phyloP scores from a whole-genome alignment of 2,113 vertebrate species.

The Erythrocercus mccallii region DNA sequence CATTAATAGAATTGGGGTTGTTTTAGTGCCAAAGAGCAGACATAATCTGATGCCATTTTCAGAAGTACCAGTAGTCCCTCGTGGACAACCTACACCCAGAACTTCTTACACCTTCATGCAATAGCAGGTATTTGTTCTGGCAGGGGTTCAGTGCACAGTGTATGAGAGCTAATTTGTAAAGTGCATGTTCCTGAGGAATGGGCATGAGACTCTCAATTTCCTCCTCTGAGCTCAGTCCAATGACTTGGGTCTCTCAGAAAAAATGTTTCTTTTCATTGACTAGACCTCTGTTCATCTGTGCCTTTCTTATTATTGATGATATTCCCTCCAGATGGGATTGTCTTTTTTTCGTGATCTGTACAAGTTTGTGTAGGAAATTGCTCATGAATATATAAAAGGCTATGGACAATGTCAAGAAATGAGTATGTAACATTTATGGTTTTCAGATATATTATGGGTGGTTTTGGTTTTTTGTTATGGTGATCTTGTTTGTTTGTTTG shows the following conservation, averaged over 20 bases:
- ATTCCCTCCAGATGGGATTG: background rate
- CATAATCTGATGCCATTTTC: background rate
- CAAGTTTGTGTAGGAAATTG: background rate
- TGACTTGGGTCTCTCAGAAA: background rate
- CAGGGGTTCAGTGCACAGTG: background rate
- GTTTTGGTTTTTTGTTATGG: background rate
- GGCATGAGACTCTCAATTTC: rapidly evolving
- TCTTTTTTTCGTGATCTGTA: background rate
- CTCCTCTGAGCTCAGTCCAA: background rate
- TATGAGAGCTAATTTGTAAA: background rate
- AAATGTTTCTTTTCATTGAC: background rate
- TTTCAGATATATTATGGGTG: background rate
- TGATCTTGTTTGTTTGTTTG: background rate
- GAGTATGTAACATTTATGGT: background rate
- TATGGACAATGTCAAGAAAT: background rate
- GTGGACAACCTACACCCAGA: background rate
- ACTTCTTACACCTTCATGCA: background rate
- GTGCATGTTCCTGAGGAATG: background rate
- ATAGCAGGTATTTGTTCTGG: background rate
- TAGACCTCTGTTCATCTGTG: background rate
- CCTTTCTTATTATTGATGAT: background rate
- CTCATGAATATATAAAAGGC: background rate
- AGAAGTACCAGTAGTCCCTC: background rate
- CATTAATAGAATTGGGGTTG: background rate
- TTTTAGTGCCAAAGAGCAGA: background rate